Conservation (phyloP, 2,797 vertebrate species). For the Darevskia nairensis region DNA sequence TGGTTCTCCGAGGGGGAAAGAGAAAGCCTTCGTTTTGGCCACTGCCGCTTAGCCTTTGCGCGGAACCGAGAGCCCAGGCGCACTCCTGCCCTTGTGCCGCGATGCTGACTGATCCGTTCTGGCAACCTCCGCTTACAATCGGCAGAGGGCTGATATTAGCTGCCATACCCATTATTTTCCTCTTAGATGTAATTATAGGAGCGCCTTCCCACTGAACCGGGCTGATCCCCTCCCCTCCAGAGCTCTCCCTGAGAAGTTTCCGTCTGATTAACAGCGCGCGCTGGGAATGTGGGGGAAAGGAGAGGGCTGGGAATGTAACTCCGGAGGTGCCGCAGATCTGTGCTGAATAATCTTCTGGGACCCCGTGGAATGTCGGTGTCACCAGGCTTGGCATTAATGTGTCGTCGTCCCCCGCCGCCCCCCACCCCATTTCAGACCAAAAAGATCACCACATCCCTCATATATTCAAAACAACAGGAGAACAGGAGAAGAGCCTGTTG, state of each 20-base stretch:
- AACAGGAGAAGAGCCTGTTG: too few species aligned
- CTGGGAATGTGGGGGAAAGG: neutral
- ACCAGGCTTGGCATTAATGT: too few species aligned
- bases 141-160: constrained; percentile 22
- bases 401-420: too few species aligned
- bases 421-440: too few species aligned
- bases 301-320: neutral
- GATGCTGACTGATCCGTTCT: neutral
- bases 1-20: too few species aligned
- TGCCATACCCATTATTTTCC: constrained; percentile 7
- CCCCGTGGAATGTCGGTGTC: too few species aligned
- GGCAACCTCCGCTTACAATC: neutral
- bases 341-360: neutral
- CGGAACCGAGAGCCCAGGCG: neutral
- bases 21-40: neutral
- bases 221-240: neutral
- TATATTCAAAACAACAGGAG: too few species aligned
- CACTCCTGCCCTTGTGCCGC: neutral
- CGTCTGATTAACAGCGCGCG: neutral
- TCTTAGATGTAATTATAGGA: constrained; percentile 30
- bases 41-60: neutral
- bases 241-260: neutral
- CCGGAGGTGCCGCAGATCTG: neutral
- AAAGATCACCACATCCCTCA: too few species aligned
- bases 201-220: neutral